Conservation (phyloP, 2,797 vertebrate species). For the Spea hammondii region DNA sequence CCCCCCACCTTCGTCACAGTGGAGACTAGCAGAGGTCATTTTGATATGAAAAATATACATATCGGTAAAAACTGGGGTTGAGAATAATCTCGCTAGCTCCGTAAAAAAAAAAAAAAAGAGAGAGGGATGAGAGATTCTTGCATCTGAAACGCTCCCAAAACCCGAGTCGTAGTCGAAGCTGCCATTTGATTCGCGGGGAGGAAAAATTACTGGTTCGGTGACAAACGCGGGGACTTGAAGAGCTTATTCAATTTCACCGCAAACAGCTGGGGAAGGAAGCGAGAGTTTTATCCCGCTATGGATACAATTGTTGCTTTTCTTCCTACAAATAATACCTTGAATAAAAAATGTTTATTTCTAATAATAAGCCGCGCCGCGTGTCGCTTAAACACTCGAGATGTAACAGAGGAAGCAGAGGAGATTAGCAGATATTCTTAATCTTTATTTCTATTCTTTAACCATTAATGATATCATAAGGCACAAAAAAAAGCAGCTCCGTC, state of each 20-base stretch:
- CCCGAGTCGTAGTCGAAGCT: background rate
- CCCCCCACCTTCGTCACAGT: no score
- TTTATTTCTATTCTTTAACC: background rate
- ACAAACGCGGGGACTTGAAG: conserved; percentile 31
- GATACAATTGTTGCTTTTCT: conserved; percentile 42
- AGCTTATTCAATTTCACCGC: conserved; percentile 31
- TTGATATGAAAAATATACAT: no score
- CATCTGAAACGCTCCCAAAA: background rate
- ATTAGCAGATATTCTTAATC: conserved; percentile 5
- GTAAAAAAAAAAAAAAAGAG: no score
- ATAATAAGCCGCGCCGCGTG: conserved; percentile 9
- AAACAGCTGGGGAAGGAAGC: conserved; percentile 16
- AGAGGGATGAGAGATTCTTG: background rate
- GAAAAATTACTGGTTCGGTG: conserved; percentile 45
- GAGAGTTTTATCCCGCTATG: conserved; percentile 21
- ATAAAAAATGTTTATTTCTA: conserved; percentile 44
- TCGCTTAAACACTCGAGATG: background rate
- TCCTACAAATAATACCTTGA: conserved; percentile 36
- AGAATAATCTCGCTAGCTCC: no score
- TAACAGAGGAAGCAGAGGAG: background rate
- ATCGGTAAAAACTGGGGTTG: no score
- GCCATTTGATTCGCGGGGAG: conserved; percentile 8
- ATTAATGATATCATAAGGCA: background rate
- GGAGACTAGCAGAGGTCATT: no score
- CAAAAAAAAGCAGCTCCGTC: no score